Evolutionary conservation across 2,888 invertebrate species (phyloP), one percentile per base, ranked within the genome.

Genomic region (Cistogaster globosa): DNA sequence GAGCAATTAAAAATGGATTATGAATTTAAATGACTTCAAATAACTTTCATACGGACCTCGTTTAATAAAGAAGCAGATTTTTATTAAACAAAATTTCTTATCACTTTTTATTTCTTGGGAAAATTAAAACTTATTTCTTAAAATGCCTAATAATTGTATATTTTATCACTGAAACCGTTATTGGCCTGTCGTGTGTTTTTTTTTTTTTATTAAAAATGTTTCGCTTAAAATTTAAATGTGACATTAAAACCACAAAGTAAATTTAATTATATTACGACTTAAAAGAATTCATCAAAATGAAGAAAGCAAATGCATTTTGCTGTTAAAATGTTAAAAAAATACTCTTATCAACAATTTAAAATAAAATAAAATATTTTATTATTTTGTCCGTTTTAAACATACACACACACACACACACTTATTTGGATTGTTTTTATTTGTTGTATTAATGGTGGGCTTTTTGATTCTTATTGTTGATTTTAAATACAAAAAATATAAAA

Each of bases 161-260:
- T 55, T 81, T 81, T 75, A 81, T 81, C 80, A 68, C 45, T 45
- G 45, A 75, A 60, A 75, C 53, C 74, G 53, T 74, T 81, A 32
- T 81, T 81, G 80, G 75, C 74, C 80, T 75, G 60, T 58, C 16
- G 14, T 18, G 1, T 22, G 3, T 69, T 42, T 60, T n/a, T 42
- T 16, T 20, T 51, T 65, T 63, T 57, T 58, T 69, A 38, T 38
- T 67, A 78, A 78, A 67, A 12, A 42, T 12, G 7, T 42, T 42
- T 42, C 7, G 12, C 42, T 42, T 42, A 11, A 42, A 42, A 42
- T 12, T 12, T 11, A 42, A 12, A 67, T 26, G 26, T 63, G 67
- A 53, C 69, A 76, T 55, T 62, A 78, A 78, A 77, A 83, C 67
- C 78, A 74, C 78, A 72, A 74, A 72, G 75, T 57, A 57, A 69